A percentile compares a stretch with the other conserved stretches of the same genome.
These are phyloP conservation scores for Clistopyga incitator DNA, from an alignment of 2,888 invertebrate genomes.

Conservation along the genomic window DNA sequence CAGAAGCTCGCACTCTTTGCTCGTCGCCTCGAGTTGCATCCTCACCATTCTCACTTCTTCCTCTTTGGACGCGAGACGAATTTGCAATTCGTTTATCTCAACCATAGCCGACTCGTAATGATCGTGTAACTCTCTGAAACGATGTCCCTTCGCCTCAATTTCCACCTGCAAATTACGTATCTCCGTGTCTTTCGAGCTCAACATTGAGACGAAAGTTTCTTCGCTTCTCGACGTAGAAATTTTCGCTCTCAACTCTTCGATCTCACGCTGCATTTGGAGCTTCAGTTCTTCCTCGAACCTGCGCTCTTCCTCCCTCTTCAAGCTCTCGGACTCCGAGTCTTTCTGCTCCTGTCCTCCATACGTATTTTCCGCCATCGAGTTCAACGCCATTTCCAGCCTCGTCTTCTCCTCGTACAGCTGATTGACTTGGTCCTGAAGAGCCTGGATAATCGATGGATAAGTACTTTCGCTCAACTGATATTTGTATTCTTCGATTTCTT, in stretches of 20 bases:
- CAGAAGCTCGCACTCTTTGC: constrained; percentile 86
- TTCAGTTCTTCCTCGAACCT: background rate
- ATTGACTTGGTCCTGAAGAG: constrained; percentile 80
- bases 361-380: constrained; percentile 14
- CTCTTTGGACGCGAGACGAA: constrained; percentile 89
- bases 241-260: constrained; percentile 5
- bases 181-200: constrained; percentile 81
- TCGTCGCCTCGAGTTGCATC: constrained; percentile 87
- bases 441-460: constrained; percentile 80
- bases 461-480: constrained; percentile 86
- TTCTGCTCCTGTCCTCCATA: background rate
- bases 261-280: background rate
- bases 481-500: constrained; percentile 90
- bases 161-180: constrained; percentile 90
- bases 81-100: constrained; percentile 86
- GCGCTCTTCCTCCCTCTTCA: constrained; percentile 6
- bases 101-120: constrained; percentile 86
- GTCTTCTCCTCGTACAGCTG: constrained; percentile 69
- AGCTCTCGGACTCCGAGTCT: background rate
- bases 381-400: constrained; percentile 65
- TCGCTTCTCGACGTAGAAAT: background rate
- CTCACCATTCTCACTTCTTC: constrained; percentile 89
- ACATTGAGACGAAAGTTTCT: background rate
- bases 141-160: constrained; percentile 84
- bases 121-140: constrained; percentile 86